Base-by-base conservation (phyloP, 1,140 invertebrate species). In the Drosophila santomea region DNA sequence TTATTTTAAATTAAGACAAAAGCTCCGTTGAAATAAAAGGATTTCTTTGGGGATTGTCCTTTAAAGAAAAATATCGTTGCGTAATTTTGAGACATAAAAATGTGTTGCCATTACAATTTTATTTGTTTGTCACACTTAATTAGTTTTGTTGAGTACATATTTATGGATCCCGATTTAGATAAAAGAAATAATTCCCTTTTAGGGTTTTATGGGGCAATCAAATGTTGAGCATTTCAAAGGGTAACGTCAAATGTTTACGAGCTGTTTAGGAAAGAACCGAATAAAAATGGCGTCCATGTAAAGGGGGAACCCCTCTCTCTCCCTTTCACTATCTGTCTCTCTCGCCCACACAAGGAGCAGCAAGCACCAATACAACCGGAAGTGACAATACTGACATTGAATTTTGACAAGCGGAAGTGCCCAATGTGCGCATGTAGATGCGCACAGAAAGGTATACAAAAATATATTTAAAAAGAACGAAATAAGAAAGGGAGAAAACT, bases 401-500 rank as follows among this genome's bases (percentile, higher is more conserved):
- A 91, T 91, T 91, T 81, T 89, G 88, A 84, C 51, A 73, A 86
- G 60, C 76, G 77, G 77, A 80, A 79, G 67, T 63, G 57, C 54
- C 20, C 11, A 17, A 41, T 50, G 17, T 51, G 52, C n/a, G 41
- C 41, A 35, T 35, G 38, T 51, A 43, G 50, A 15, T 60, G 25
- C 32, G 35, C 32, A 15, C 25, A 51, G 38, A 17, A 10, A 17
- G n/a, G 11, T 23, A 17, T 17, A 12, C 32, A 61, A 64, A 76
- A 68, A 55, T 57, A 60, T 14, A 3, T 14, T 1, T 4, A 58
- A 64, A 15, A 47, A 55, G 57, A 61, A 48, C 44, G 23, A 43
- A 32, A 32, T 52, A 41, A 67, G 62, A 91, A 80, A 91, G 82
- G 91, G 78, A 89, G 74, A 89, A 89, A 91, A 83, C 83, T 80